Evolutionary conservation across 2,113 vertebrate genomes (phyloP), one percentile per base, ranked within the genome.

Genomic region (Fukomys damarensis): DNA sequence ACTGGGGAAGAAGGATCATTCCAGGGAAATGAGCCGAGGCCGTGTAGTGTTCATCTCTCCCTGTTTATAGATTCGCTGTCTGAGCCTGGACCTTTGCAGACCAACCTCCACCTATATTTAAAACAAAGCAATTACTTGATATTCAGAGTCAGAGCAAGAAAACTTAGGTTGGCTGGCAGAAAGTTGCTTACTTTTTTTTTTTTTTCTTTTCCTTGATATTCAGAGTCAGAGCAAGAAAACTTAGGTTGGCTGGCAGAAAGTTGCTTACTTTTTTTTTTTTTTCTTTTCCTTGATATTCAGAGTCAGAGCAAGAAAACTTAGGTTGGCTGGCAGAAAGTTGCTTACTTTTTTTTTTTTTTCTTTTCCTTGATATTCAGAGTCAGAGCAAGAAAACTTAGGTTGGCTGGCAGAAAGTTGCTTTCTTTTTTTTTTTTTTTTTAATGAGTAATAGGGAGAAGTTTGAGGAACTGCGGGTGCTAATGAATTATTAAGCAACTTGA

Each of bases 1-100:
- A 54, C 8, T 4, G 35, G 32, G 38, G 56, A 30, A 54, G 58
- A 86, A 63, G 35, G 14, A 30, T 56, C 54, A 5, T 2, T 3
- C 11, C 68, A 82, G 5, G 6, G 1, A 1, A 63, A 16, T 4
- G 24, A 0, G 0, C 0, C 26, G 56, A 54, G 11, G 28, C 68
- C 14, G 41, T 41, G 4, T 24, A 0, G 66, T 38, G 35, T 20
- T 94, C 22, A 24, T 68, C 5, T 56, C 28, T 96, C 16, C 49
- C 28, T n/a, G 17, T 24, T 13, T 38, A 54, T 20, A 68, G 17
- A 19, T 38, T 58, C 6, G 43, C 7, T 38, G 20, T n/a, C 26
- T 10, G 70, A 52, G 4, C 7, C 5, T 63, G 38, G 58, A 58
- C 61, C 0, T 46, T 41, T 52, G 17, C 2, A 70, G 26, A 41